These are phyloP conservation scores for Lacanobia wlatinum DNA, from an alignment of 2,888 invertebrate species.

Conservation along the genomic window DNA sequence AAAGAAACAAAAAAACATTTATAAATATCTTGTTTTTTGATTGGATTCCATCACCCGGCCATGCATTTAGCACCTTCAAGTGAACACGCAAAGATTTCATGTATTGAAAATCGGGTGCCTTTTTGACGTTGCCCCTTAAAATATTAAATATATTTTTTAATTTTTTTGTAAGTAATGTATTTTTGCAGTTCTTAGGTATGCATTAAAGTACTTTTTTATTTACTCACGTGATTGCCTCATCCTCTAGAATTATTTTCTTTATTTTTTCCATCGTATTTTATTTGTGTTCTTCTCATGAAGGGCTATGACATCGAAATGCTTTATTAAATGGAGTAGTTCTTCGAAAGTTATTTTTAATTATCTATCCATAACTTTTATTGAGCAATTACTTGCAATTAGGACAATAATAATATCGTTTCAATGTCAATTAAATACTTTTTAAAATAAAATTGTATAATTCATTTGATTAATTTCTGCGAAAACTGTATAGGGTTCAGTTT, in stretches of 20 bases:
- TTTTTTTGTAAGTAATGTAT: background rate
- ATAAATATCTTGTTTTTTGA: slow-evolving; percentile 10
- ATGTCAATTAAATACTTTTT: background rate
- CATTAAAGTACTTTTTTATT: background rate
- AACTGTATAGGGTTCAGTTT: background rate
- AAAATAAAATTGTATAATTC: background rate
- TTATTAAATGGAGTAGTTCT: background rate
- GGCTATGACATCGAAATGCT: background rate
- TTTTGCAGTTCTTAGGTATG: no score
- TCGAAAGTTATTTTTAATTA: background rate
- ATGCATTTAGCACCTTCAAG: slow-evolving; percentile 18
- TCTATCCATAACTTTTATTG: background rate
- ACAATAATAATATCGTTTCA: background rate
- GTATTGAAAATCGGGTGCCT: slow-evolving; percentile 19
- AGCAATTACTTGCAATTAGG: slow-evolving; percentile 12
- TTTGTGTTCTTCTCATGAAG: background rate
- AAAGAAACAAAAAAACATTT: background rate
- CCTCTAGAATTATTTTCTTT: background rate
- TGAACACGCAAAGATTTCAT: slow-evolving; percentile 11
- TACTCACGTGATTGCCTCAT: slow-evolving; percentile 1
- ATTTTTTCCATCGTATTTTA: slow-evolving; percentile 5
- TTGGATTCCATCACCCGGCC: slow-evolving; percentile 25
- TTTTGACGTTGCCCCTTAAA: slow-evolving; percentile 17
- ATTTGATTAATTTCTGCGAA: background rate
- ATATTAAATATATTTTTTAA: background rate